phyloP scores from a whole-genome alignment of 2,797 vertebrate species.

The Pseudochromis fuscus region DNA sequence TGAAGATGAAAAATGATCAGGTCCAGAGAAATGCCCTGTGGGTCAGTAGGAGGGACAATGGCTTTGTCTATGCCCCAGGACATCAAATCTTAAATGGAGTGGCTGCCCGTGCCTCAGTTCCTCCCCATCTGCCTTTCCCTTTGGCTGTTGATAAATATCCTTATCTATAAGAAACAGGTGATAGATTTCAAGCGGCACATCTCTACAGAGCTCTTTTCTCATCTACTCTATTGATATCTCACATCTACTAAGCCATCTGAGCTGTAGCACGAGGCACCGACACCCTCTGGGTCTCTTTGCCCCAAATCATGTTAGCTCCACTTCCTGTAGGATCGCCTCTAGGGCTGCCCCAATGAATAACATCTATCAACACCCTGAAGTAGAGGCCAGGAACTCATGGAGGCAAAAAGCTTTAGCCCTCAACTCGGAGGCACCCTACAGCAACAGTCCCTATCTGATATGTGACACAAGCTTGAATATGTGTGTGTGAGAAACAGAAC shows the following conservation, averaged over 20 bases:
- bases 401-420: constrained; percentile 71
- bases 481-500: constrained; percentile 36
- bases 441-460: constrained; percentile 71
- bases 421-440: constrained; percentile 68
- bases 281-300: constrained; percentile 76
- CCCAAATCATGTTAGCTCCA: constrained; percentile 83
- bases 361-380: constrained; percentile 85
- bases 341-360: constrained; percentile 80
- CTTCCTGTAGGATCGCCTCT: constrained; percentile 78
- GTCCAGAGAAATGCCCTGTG: constrained; percentile 49
- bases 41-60: constrained; percentile 70
- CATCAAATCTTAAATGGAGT: constrained; percentile 56
- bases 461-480: constrained; percentile 47
- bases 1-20: constrained; percentile 63
- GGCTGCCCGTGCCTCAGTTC: constrained; percentile 54
- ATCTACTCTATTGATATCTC: constrained; percentile 81
- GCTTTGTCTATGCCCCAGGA: constrained; percentile 59
- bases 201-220: constrained; percentile 71
- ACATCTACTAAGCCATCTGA: constrained; percentile 79
- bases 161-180: constrained; percentile 84
- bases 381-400: constrained; percentile 72
- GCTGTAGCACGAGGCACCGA: constrained; percentile 66
- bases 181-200: constrained; percentile 77
- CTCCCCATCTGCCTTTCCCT: constrained; percentile 65
- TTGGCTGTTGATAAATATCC: constrained; percentile 78